Conservation (phyloP, 2,113 vertebrate genomes). For the Centropristis striata region DNA sequence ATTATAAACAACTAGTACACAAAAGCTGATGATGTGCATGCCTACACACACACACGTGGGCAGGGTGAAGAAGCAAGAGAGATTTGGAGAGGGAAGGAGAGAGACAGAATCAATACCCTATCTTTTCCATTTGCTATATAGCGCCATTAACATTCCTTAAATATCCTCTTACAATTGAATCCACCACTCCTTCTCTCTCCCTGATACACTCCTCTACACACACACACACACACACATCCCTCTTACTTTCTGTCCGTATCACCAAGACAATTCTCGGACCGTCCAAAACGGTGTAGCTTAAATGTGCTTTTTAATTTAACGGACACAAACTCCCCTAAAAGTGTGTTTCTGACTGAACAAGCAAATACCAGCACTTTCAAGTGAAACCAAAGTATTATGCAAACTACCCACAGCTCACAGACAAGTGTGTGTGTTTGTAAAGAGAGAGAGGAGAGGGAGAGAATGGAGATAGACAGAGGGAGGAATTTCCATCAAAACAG, state of each 20-base stretch:
- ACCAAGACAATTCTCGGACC: constrained; percentile 25
- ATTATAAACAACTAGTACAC: constrained; percentile 54
- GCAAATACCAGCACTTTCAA: constrained; percentile 18
- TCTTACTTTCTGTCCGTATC: not conserved
- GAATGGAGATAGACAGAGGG: constrained; percentile 1
- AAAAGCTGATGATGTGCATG: constrained; percentile 26
- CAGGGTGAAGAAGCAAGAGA: not conserved
- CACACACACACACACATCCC: not conserved
- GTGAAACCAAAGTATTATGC: constrained; percentile 4
- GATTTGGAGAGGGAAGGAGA: constrained; percentile 19
- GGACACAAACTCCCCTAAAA: constrained; percentile 9
- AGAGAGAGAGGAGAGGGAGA: constrained; percentile 5
- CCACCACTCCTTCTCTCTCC: not conserved
- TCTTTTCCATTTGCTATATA: constrained; percentile 53
- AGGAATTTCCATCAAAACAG: constrained; percentile 56
- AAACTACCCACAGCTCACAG: constrained; percentile 3
- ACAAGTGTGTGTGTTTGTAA: not conserved
- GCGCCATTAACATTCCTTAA: constrained; percentile 73
- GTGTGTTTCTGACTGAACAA: constrained; percentile 19
- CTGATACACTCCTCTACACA: constrained; percentile 5
- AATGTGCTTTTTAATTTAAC: constrained; percentile 14
- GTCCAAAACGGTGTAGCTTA: not conserved
- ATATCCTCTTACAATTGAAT: constrained; percentile 64
- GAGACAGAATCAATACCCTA: constrained; percentile 64
- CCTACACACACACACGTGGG: constrained; percentile 12